These are phyloP conservation scores for Nineta flava DNA, from an alignment of 2,888 invertebrate genomes.

Conservation along the genomic window DNA sequence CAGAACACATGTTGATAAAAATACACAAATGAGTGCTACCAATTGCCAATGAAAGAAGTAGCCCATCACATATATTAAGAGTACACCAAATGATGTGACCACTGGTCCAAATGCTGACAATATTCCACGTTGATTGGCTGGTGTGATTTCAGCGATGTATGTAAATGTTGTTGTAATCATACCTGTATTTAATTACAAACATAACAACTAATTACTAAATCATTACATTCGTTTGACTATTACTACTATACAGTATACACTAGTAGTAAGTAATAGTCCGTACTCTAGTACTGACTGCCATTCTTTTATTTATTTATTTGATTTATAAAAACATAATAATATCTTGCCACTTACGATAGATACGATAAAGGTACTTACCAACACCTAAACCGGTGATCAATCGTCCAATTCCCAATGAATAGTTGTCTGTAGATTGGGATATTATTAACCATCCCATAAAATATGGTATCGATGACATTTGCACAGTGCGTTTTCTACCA, in stretches of 20 bases:
- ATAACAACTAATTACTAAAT: background rate
- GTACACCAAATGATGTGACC: constrained; percentile 53
- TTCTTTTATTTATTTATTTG: too few species aligned
- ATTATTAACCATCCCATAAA: constrained; percentile 53
- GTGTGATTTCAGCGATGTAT: constrained; percentile 52
- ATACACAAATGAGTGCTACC: constrained; percentile 46
- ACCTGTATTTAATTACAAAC: too few species aligned
- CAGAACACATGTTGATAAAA: constrained; percentile 37
- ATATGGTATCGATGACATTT: constrained; percentile 50
- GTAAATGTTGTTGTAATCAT: constrained; percentile 54
- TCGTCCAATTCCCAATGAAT: constrained; percentile 46
- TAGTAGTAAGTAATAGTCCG: background rate
- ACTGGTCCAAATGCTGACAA: constrained; percentile 54
- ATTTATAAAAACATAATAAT: too few species aligned
- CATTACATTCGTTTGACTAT: too few species aligned
- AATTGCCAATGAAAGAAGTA: constrained; percentile 49
- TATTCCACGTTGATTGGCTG: constrained; percentile 48
- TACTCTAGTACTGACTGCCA: too few species aligned
- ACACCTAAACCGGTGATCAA: constrained; percentile 55
- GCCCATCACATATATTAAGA: constrained; percentile 50
- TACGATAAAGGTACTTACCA: too few species aligned
- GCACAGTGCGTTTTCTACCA: constrained; percentile 45
- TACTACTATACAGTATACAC: too few species aligned
- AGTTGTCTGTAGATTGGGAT: constrained; percentile 42
- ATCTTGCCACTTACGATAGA: too few species aligned